A percentile compares a stretch with the other conserved stretches of the same genome.
Conservation (phyloP, 2,113 vertebrate genomes). For the Triplophysa siluroides region DNA sequence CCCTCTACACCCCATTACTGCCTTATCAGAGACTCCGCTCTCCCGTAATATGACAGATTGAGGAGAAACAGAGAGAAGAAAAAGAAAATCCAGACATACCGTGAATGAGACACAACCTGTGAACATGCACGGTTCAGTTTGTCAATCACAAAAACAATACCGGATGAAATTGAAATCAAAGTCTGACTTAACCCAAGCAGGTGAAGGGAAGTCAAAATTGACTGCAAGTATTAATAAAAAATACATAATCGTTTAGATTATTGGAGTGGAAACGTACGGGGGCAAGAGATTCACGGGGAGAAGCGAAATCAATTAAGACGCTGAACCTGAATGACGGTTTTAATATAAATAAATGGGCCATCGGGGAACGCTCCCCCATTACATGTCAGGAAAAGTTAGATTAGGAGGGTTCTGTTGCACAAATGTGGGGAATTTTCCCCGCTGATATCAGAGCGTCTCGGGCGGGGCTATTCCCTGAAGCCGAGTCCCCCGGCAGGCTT, state of each 20-base stretch:
- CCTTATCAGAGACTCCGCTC: constrained; percentile 53
- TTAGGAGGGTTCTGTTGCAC: constrained; percentile 51
- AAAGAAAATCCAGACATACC: neutral
- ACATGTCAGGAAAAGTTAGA: constrained; percentile 61
- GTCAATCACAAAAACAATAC: constrained; percentile 39
- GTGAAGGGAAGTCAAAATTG: constrained; percentile 17
- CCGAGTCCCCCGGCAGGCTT: constrained; percentile 43
- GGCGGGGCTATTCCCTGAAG: constrained; percentile 55
- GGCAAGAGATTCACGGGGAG: constrained; percentile 33
- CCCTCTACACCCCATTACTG: constrained; percentile 62
- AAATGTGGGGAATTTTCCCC: constrained; percentile 48
- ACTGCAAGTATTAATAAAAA: constrained; percentile 56
- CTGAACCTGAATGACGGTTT: constrained; percentile 63
- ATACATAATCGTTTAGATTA: constrained; percentile 58
- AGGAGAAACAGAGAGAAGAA: constrained; percentile 9
- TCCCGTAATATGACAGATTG: constrained; percentile 54
- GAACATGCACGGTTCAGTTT: constrained; percentile 30
- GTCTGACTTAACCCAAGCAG: constrained; percentile 36
- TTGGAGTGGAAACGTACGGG: constrained; percentile 54
- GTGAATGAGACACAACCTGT: constrained; percentile 7
- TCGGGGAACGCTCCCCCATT: constrained; percentile 57
- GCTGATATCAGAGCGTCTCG: constrained; percentile 41
- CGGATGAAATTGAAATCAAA: constrained; percentile 44
- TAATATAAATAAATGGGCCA: constrained; percentile 66
- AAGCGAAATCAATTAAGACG: constrained; percentile 64